These are phyloP conservation scores for Drosophila macrothrix DNA, from an alignment of 2,888 invertebrate genomes.

Conservation along the genomic window DNA sequence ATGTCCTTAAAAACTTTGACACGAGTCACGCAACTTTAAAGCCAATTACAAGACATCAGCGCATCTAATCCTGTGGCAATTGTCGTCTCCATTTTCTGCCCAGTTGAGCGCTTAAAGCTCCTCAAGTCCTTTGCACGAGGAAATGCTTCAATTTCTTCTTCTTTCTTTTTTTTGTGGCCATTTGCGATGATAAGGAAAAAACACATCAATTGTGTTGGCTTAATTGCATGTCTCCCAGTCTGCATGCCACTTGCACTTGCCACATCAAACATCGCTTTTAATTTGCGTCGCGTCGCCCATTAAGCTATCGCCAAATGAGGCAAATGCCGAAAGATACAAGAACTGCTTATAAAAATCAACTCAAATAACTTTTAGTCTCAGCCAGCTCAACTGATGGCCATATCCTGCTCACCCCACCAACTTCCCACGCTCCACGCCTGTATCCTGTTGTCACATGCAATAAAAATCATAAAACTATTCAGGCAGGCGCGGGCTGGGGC, in stretches of 20 bases:
- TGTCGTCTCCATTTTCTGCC: constrained; percentile 43
- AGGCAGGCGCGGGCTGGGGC: constrained; percentile 16
- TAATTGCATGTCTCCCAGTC: constrained; percentile 52
- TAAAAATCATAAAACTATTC: constrained; percentile 80
- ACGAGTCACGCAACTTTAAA: constrained; percentile 59
- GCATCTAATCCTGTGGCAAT: constrained; percentile 44
- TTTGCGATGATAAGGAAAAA: constrained; percentile 34
- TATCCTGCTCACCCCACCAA: constrained; percentile 33
- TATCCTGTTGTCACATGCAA: constrained; percentile 72
- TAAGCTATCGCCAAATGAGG: constrained; percentile 67
- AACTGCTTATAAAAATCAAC: constrained; percentile 42
- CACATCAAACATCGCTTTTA: constrained; percentile 52
- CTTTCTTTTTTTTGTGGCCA: background rate
- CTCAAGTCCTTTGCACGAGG: constrained; percentile 19
- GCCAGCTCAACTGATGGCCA: constrained; percentile 43
- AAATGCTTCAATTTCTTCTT: constrained; percentile 3
- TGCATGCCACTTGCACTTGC: constrained; percentile 33
- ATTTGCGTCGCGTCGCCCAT: constrained; percentile 66
- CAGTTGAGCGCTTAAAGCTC: constrained; percentile 28
- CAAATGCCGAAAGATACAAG: constrained; percentile 41
- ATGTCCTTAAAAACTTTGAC: constrained; percentile 58
- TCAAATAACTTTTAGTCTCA: constrained; percentile 48
- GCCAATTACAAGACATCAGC: constrained; percentile 60
- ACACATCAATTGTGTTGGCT: constrained; percentile 57
- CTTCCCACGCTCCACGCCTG: constrained; percentile 1